Evolutionary conservation across 2,888 invertebrate genomes (phyloP).

Genomic region (Poecilus cupreus): DNA sequence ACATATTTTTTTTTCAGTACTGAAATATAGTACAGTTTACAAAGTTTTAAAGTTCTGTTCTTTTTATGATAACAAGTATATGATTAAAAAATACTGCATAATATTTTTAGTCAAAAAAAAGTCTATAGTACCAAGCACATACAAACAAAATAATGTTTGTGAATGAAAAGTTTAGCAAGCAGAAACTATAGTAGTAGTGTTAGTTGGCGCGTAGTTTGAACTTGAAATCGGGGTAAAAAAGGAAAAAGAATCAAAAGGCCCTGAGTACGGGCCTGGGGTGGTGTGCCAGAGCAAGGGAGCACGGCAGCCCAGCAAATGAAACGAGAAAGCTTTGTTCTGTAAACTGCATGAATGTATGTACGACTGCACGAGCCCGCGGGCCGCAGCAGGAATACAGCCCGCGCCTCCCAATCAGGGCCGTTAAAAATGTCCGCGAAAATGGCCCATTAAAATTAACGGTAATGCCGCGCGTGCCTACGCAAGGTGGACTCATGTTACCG

Average conservation of each 20-base stretch:
- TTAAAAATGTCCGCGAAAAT: slow-evolving; percentile 58
- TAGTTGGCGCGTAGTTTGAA: neutral
- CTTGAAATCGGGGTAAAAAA: neutral
- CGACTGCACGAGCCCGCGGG: slow-evolving; percentile 64
- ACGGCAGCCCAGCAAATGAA: slow-evolving; percentile 68
- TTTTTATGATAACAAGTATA: too few relatives aligned
- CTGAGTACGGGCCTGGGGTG: neutral
- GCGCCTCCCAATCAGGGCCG: slow-evolving; percentile 35
- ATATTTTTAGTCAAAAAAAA: too few relatives aligned
- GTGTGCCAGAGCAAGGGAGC: slow-evolving; percentile 33
- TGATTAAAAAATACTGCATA: too few relatives aligned
- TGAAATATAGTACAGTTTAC: too few relatives aligned
- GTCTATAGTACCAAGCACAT: too few relatives aligned
- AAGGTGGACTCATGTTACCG: slow-evolving; percentile 33
- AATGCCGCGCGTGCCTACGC: slow-evolving; percentile 45
- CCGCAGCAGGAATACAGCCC: slow-evolving; percentile 13
- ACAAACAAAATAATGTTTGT: too few relatives aligned
- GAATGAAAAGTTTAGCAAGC: neutral
- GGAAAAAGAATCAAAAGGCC: neutral
- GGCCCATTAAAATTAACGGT: slow-evolving; percentile 58
- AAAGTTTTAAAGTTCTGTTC: too few relatives aligned
- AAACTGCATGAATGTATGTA: slow-evolving; percentile 65
- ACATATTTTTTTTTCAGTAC: too few relatives aligned
- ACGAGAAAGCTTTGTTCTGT: slow-evolving; percentile 68
- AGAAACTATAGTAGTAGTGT: neutral